Evolutionary conservation across 2,797 vertebrate genomes (phyloP), one percentile per base, ranked within the genome.

Genomic region (Spinibarbus caldwelli): DNA sequence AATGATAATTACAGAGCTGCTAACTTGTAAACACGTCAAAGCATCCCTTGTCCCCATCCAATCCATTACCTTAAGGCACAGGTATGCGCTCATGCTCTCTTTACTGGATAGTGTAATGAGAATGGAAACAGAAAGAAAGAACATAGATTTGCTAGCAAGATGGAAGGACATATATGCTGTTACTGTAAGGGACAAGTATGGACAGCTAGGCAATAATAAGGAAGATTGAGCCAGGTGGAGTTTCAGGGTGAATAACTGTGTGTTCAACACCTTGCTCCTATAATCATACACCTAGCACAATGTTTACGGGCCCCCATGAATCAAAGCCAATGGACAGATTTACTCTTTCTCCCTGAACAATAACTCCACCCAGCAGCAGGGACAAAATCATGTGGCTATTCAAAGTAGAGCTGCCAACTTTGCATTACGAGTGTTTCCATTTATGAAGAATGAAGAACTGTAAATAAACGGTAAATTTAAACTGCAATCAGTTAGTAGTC

Each of bases 1-100:
- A 89, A 90, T 89, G 87, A 93, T 95, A 95, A 95, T 95, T 95
- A 94, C 94, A 94, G 95, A 93, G 91, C 89, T 89, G 90, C 90
- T 87, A 87, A 90, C 93, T 93, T 94, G 93, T 95, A 94, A 95
- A 94, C 91, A 86, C 94, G 92, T 92, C 93, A 91, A 90, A 90
- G 89, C 87, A 73, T 82, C 86, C 49, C 38, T 86, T 81, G 77
- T 57, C 78, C 84, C 17, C 15, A 9, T 85, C 67, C 70, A 64
- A 77, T 88, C 79, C 64, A 81, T 90, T 86, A 88, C 84, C 49
- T 62, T 86, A 86, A 5, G 21, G 54, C 52, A 66, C 54, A 88
- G 75, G 84, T 86, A 88, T 90, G 84, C 47, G 62, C 54, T 83
- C 36, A 41, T 49, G 66, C 66, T 34, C 82, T 70, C 59, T 57